Percentiles rank a stretch among this genome's conserved stretches.
These are phyloP conservation scores for Apodemia zela DNA, from an alignment of 2,888 invertebrate species.

Conservation along the genomic window DNA sequence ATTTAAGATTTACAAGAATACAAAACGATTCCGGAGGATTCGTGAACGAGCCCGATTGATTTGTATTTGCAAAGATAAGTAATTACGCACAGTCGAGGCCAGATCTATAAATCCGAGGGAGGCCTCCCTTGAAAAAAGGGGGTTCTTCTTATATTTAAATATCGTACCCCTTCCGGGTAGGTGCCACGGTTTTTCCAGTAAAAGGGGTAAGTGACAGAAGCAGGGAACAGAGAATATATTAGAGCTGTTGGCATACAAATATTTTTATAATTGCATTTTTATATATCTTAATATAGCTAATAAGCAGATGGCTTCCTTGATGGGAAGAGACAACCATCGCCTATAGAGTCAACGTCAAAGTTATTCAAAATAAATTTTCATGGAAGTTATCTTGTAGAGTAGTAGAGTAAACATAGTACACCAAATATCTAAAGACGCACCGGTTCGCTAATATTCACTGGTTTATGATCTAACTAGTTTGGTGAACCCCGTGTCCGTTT, in stretches of 20 bases:
- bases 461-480: no score
- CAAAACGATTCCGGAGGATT: slow-evolving; percentile 31
- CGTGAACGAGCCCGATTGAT: slow-evolving; percentile 57
- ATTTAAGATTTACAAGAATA: slow-evolving; percentile 29
- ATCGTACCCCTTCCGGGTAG: slow-evolving; percentile 81
- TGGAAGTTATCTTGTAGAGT: no score
- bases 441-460: no score
- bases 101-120: slow-evolving; percentile 77
- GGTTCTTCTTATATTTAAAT: slow-evolving; percentile 81
- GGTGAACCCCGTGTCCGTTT: no score
- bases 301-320: no score
- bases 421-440: no score
- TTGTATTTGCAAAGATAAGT: slow-evolving; percentile 78
- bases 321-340: no score
- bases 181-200: slow-evolving; percentile 80
- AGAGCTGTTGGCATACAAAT: slow-evolving; percentile 35
- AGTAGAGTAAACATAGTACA: no score
- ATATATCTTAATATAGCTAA: no score
- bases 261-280: no score
- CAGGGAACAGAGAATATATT: slow-evolving; percentile 49
- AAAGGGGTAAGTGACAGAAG: slow-evolving; percentile 80
- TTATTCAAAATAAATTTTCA: no score
- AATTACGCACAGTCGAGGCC: slow-evolving; percentile 72
- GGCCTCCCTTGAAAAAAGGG: slow-evolving; percentile 73
- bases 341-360: no score